Percentiles rank a stretch among this genome's conserved stretches.
These are phyloP conservation scores for Mesitornis unicolor DNA, from an alignment of 2,113 vertebrate species.

Conservation along the genomic window DNA sequence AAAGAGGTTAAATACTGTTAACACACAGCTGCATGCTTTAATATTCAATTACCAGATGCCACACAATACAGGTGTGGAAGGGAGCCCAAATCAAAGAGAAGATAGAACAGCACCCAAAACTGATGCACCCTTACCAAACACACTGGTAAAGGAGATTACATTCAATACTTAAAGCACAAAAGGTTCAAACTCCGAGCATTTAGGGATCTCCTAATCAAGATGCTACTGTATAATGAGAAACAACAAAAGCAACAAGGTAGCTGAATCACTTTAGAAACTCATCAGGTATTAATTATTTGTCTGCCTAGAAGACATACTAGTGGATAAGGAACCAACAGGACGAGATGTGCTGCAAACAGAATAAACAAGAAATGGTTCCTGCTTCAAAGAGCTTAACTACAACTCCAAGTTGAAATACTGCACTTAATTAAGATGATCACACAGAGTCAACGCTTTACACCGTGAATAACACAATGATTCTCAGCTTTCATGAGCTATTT, in stretches of 20 bases:
- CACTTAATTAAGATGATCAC: background rate
- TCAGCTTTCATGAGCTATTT: background rate
- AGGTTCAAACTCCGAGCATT: background rate
- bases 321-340: background rate
- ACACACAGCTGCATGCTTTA: background rate
- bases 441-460: background rate
- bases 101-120: background rate
- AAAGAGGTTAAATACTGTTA: background rate
- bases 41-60: background rate
- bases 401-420: background rate
- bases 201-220: background rate
- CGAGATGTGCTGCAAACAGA: background rate
- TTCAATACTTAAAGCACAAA: background rate
- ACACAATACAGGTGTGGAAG: background rate
- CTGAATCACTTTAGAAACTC: background rate
- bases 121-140: background rate
- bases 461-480: background rate
- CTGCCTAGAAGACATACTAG: background rate
- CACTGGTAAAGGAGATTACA: background rate
- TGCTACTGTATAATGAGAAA: background rate
- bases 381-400: background rate
- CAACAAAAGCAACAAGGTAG: background rate
- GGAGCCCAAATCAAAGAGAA: background rate
- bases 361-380: background rate
- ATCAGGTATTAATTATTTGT: background rate